These are phyloP conservation scores for Artibeus jamaicensis DNA, from an alignment of 2,797 vertebrate genomes.

Conservation along the genomic window DNA sequence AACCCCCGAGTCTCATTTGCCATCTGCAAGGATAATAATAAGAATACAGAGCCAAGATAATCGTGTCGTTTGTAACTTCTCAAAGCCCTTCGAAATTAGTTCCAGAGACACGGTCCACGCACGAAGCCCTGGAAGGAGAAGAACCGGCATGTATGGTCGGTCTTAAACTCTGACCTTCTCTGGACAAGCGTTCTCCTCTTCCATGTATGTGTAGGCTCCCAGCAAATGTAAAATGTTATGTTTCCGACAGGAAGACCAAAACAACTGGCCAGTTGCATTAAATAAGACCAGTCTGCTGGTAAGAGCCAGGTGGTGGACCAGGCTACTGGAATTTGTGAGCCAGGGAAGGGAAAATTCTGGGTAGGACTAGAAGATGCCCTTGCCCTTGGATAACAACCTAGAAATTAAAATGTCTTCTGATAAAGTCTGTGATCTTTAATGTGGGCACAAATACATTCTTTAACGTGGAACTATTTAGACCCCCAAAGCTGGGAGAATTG, in stretches of 20 bases:
- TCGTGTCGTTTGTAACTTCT: background rate
- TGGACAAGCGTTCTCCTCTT: background rate
- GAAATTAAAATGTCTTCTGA: background rate
- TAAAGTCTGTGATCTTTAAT: background rate
- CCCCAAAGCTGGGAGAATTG: background rate
- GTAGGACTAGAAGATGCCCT: background rate
- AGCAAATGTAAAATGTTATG: background rate
- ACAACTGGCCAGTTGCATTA: background rate
- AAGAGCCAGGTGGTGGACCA: background rate
- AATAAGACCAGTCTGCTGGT: background rate
- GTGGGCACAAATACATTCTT: background rate
- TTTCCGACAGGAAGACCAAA: background rate
- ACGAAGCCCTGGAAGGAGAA: background rate
- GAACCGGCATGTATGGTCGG: background rate
- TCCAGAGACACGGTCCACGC: constrained; percentile 45
- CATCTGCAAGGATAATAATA: constrained; percentile 60
- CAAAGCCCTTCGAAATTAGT: constrained; percentile 46
- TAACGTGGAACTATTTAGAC: background rate
- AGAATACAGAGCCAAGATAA: background rate
- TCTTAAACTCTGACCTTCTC: constrained; percentile 33
- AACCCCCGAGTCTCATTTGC: constrained; percentile 59
- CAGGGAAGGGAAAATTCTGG: background rate
- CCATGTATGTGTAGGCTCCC: background rate
- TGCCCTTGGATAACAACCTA: background rate
- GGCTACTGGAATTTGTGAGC: background rate